Base-by-base conservation (phyloP, 2,113 vertebrate genomes). In the Phaethornis superciliosus region DNA sequence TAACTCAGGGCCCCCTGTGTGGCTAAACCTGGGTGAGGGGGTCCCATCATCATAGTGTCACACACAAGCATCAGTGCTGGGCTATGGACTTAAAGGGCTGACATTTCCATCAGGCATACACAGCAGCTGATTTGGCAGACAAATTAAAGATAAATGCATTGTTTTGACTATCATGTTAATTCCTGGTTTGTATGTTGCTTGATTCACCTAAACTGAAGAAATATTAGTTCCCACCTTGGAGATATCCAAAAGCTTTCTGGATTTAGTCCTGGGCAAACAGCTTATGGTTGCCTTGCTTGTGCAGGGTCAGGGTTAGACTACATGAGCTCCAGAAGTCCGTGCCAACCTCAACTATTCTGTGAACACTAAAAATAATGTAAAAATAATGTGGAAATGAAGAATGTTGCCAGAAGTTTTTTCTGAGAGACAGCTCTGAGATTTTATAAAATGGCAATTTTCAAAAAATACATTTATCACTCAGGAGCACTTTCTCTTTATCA, bases 1-100 rank as follows among this genome's bases (percentile, higher is more conserved):
- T 51, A 19, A 22, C 59, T 32, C 69, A 72, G 68, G 24, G 10
- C 23, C 32, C 26, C 23, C 35, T 28, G 19, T 1, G 0, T 26
- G 32, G 26, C 24, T 46, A 30, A 59, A 32, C 24, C 55, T 21
- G 8, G 4, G 2, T 7, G 23, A 62, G 30, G 2, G 2, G 2
- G 7, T 12, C 33, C 51, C 1, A 1, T 56, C 22, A 10, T 33
- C 40, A 32, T 5, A 0, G 2, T 0, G 0, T 54, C 56, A 59
- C n/a, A 47, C 20, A 35, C 44, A 16, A 64, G 55, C 2, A 5
- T 37, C 24, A 59, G 13, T 7, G 7, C 67, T 79, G 62, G 6
- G 21, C 59, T 2, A 4, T 9, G 7, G 35, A 28, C n/a, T 84
- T 59, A 17, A 32, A 47, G 40, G 37, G 23, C 27, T 42, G 56